Conservation (phyloP, 2,888 invertebrate species). For the Oligia fasciuncula region DNA sequence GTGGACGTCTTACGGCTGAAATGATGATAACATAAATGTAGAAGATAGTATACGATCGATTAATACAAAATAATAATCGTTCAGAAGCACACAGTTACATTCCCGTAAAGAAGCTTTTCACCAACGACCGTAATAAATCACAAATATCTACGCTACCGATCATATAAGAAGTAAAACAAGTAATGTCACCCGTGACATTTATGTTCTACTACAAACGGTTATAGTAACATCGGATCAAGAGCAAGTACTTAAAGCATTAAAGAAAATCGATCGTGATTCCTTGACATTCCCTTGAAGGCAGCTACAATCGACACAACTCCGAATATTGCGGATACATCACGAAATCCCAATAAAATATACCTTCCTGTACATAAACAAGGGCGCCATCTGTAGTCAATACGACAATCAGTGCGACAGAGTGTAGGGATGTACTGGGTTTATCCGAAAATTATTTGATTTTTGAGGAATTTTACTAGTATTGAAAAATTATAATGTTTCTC, state of each 20-base stretch:
- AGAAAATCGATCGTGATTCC: slow-evolving; percentile 66
- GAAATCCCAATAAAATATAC: slow-evolving; percentile 83
- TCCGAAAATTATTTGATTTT: background rate
- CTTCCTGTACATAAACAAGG: slow-evolving; percentile 79
- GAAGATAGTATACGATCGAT: background rate
- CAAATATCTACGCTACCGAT: background rate
- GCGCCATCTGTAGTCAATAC: slow-evolving; percentile 74
- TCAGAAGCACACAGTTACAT: background rate
- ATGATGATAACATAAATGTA: too few relatives aligned
- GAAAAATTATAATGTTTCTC: background rate
- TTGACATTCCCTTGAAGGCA: slow-evolving; percentile 67
- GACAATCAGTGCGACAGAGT: slow-evolving; percentile 70
- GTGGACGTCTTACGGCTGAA: too few relatives aligned
- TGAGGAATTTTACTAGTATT: background rate
- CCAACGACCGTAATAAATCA: background rate
- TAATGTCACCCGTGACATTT: background rate
- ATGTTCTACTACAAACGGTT: background rate
- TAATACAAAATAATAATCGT: background rate
- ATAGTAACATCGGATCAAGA: slow-evolving; percentile 33
- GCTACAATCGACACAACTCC: slow-evolving; percentile 75
- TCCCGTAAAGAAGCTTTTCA: background rate
- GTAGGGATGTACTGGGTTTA: slow-evolving; percentile 60
- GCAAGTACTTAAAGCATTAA: slow-evolving; percentile 49
- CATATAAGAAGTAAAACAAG: background rate
- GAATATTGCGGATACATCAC: slow-evolving; percentile 79